phyloP scores from a whole-genome alignment of 2,797 vertebrate species.

The Urosaurus nigricauda region DNA sequence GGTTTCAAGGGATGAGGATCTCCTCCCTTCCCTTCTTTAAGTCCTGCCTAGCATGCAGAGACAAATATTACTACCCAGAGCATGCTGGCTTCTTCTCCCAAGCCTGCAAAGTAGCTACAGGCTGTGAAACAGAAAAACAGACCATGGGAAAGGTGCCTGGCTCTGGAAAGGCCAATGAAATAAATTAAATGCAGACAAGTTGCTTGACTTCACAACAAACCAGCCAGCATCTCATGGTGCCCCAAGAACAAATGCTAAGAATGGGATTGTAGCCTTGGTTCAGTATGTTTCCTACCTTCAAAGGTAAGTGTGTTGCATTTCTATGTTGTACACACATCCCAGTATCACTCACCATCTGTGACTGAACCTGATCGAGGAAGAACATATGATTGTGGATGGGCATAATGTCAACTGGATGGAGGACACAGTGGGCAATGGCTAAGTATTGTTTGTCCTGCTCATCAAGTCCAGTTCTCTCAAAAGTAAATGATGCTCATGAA shows the following conservation, averaged over 20 bases:
- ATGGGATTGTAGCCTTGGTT: background rate
- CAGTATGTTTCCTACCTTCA: background rate
- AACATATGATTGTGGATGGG: conserved; percentile 9
- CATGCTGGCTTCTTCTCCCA: conserved; percentile 59
- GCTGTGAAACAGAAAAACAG: conserved; percentile 47
- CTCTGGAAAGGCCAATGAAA: conserved; percentile 63
- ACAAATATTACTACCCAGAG: conserved; percentile 39
- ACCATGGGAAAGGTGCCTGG: conserved; percentile 52
- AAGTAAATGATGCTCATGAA: conserved; percentile 47
- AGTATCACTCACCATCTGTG: background rate
- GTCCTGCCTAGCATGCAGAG: background rate
- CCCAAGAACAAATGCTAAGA: background rate
- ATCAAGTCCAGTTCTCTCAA: background rate
- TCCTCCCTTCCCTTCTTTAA: background rate
- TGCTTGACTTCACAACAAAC: conserved; percentile 39
- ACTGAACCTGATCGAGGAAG: background rate
- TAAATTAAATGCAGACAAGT: conserved; percentile 68
- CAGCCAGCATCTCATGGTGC: background rate
- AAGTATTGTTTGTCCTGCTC: conserved; percentile 10
- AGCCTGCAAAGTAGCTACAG: conserved; percentile 63
- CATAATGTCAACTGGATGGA: conserved; percentile 36
- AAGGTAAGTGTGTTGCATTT: background rate
- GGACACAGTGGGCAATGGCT: background rate
- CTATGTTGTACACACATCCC: accelerated
- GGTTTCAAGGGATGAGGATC: accelerated